Evolutionary conservation across 2,888 invertebrate genomes (phyloP), one percentile per base, ranked within the genome.

Genomic region (Tanypteryx hageni): DNA sequence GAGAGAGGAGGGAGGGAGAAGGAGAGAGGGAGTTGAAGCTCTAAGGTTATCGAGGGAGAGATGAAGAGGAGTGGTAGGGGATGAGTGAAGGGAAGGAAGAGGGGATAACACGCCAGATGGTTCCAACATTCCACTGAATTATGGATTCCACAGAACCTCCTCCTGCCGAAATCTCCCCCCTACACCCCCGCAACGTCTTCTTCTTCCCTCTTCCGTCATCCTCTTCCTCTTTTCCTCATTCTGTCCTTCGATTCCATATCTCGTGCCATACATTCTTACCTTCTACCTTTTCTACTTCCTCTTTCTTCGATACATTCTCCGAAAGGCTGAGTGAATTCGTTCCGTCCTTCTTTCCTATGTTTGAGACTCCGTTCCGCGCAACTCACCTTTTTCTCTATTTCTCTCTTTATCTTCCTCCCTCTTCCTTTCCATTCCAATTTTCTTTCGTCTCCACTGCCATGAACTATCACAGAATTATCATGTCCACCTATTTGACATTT

Each of bases 101-200:
- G 83, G 83, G 18, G 83, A 57, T 18, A 31, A 64, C 64, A 61
- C 89, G 44, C 89, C 89, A 89, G 89, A 89, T 89, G 89, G 89
- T 89, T 68, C 89, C 89, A 89, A 89, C 89, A 89, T 89, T 89
- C 89, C 89, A 89, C 89, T 89, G 89, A 89, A 89, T 89, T 89
- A 89, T 89, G 89, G 89, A 89, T 89, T 89, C 89, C 64, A 89
- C 89, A n/a, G 64, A 59, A 59, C 89, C 89, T 27, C 58, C 58
- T 16, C 57, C 44, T 44, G 44, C 44, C 44, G 44, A 44, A 44
- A n/a, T 27, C 4, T 58, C 27, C n/a, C n/a, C 76, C 83, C 83
- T 44, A 18, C 14, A 18, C 83, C 27, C 13, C 16, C 83, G 14
- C 82, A 31, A 31, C n/a, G n/a, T n/a, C n/a, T n/a, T 56, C 44